Evolutionary conservation across 2,113 vertebrate genomes (phyloP), one percentile per base, ranked within the genome.

Genomic region (Dermatemys mawii): DNA sequence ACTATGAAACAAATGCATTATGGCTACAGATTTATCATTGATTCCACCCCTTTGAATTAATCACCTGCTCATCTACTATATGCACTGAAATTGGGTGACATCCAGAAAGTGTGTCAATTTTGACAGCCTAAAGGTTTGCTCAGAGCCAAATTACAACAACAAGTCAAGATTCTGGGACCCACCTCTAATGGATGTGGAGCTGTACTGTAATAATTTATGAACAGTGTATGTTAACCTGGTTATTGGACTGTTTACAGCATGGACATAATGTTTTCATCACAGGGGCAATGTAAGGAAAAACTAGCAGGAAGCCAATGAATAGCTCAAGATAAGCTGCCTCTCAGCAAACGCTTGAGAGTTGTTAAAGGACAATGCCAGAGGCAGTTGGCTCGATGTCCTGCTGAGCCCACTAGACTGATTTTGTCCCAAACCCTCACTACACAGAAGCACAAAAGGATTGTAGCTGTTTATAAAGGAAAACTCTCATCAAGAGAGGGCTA

Each of bases 321-420:
- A 35, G 57, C 7, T 60, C 49, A 35, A 2, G 3, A 29, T 80
- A 78, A 0, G 0, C 63, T 2, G 50, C 5, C 13, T 38, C 19
- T 63, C 8, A 29, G 57, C 49, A 90, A 86, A 53, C 4, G 17
- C 3, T 9, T 5, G 5, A 8, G 22, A 7, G 26, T 5, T 29
- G 46, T 26, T 67, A 29, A 24, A 27, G 38, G 76, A 14, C 14
- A n/a, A 6, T 41, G 44, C 22, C n/a, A 70, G n/a, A 38, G 63
- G 38, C 63, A 38, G 38, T 38, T 76, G 84, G 63, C 11, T 38
- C 2, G 1, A 16, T 26, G 32, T 76, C 73, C 35, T 90, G 54
- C 11, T 11, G 26, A 27, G 87, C 17, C 48, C 78, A 50, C 19
- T 1, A 5, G 12, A 90, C 50, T 14, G 38, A 6, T 91, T 89